Evolutionary conservation across 2,888 invertebrate species (phyloP).

Genomic region (Cryptus armator): DNA sequence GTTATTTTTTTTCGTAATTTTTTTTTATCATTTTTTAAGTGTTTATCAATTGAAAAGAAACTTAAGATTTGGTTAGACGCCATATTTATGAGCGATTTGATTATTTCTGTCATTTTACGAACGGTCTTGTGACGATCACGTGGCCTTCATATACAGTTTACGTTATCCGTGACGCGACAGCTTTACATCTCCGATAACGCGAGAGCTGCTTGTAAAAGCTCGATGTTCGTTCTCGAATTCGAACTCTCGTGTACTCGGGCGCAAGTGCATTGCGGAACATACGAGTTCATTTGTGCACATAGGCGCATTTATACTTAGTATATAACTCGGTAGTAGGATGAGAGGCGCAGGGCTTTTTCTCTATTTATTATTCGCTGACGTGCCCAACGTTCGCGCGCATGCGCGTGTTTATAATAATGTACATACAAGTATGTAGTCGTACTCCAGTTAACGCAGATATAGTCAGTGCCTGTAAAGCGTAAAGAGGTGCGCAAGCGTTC

Average conservation of each 20-base stretch:
- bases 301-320: background rate
- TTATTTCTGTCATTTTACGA: no score
- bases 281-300: background rate
- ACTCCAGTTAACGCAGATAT: background rate
- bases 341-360: background rate
- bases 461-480: background rate
- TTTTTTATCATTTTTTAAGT: no score
- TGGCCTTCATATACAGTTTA: no score
- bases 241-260: no score
- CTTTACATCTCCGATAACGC: no score
- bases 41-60: no score
- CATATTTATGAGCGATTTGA: no score
- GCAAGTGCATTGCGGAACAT: background rate
- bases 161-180: no score
- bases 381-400: background rate
- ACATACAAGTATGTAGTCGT: background rate
- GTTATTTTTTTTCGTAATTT: no score
- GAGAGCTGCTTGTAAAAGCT: no score
- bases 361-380: background rate
- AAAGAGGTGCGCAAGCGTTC: constrained; percentile 29
- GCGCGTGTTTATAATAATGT: background rate
- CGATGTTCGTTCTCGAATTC: background rate
- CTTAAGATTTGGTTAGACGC: no score
- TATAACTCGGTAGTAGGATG: background rate
- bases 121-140: no score